phyloP scores from a whole-genome alignment of 2,888 invertebrate species.

The Lordiphosa fenestrarum region DNA sequence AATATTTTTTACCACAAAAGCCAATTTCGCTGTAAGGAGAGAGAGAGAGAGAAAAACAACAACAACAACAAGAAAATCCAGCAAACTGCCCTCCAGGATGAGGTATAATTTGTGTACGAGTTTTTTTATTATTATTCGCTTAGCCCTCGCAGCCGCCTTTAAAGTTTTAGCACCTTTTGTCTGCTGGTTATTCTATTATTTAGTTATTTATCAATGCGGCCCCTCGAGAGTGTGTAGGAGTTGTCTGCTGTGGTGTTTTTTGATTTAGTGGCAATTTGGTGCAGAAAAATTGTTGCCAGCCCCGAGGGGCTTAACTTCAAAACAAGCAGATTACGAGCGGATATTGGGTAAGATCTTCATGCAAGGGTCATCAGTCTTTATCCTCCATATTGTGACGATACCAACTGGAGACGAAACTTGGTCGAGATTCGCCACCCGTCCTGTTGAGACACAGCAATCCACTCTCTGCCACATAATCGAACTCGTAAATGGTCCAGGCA shows the following conservation, averaged over 20 bases:
- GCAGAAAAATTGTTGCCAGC: slow-evolving; percentile 56
- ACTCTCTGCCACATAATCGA: slow-evolving; percentile 2
- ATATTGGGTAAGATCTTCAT: slow-evolving; percentile 29
- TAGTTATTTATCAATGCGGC: slow-evolving; percentile 64
- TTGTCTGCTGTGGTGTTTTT: slow-evolving; percentile 47
- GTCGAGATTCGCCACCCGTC: not conserved
- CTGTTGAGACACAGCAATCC: not conserved
- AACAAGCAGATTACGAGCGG: slow-evolving; percentile 59
- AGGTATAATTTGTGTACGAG: slow-evolving; percentile 13
- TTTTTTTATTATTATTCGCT: not conserved
- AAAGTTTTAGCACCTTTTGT: slow-evolving; percentile 55
- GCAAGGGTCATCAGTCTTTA: slow-evolving; percentile 13
- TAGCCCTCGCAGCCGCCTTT: slow-evolving; percentile 35
- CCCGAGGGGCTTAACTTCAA: slow-evolving; percentile 45
- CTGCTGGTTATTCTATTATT: slow-evolving; percentile 67
- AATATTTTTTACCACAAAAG: slow-evolving; percentile 35
- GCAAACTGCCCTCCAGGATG: slow-evolving; percentile 37
- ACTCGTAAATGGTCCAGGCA: slow-evolving; percentile 10
- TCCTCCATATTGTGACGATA: slow-evolving; percentile 6
- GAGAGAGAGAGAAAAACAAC: too few species aligned
- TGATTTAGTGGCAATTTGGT: slow-evolving; percentile 72
- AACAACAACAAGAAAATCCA: slow-evolving; percentile 13
- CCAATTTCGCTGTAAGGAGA: slow-evolving; percentile 26
- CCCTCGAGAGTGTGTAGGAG: slow-evolving; percentile 45
- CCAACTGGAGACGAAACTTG: slow-evolving; percentile 14